These are phyloP conservation scores for Macrophya annulata DNA, from an alignment of 2,888 invertebrate genomes.

Conservation along the genomic window DNA sequence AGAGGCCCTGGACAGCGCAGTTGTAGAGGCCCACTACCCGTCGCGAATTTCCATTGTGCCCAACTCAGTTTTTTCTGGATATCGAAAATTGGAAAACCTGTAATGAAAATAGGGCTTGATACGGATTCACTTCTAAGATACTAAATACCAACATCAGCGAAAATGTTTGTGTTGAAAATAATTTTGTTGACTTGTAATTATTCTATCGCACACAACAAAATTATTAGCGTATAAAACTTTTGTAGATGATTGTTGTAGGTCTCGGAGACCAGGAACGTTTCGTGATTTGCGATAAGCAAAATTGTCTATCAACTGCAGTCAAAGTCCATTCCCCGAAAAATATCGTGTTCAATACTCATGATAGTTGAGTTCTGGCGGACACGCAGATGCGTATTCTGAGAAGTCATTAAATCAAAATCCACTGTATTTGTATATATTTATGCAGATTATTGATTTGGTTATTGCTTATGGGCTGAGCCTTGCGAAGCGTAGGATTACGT, in stretches of 20 bases:
- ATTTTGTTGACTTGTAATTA: background rate
- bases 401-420: too few relatives aligned
- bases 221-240: slow-evolving; percentile 10
- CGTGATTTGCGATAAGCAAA: slow-evolving; percentile 55
- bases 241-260: background rate
- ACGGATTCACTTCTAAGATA: background rate
- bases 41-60: background rate
- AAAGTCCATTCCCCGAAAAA: slow-evolving; percentile 56
- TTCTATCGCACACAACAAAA: slow-evolving; percentile 15
- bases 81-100: background rate
- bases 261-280: slow-evolving; percentile 11
- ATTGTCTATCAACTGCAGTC: slow-evolving; percentile 57
- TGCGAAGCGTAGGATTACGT: too few relatives aligned
- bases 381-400: too few relatives aligned
- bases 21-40: background rate
- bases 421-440: too few relatives aligned
- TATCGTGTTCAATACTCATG: slow-evolving; percentile 57
- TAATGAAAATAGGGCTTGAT: background rate
- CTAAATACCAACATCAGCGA: slow-evolving; percentile 3
- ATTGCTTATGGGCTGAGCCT: too few relatives aligned
- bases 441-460: too few relatives aligned
- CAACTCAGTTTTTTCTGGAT: background rate
- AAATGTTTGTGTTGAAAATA: background rate
- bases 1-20: background rate
- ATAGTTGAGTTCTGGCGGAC: slow-evolving; percentile 53